Evolutionary conservation across 1,140 invertebrate species (phyloP).

Genomic region (Penaeus indicus): DNA sequence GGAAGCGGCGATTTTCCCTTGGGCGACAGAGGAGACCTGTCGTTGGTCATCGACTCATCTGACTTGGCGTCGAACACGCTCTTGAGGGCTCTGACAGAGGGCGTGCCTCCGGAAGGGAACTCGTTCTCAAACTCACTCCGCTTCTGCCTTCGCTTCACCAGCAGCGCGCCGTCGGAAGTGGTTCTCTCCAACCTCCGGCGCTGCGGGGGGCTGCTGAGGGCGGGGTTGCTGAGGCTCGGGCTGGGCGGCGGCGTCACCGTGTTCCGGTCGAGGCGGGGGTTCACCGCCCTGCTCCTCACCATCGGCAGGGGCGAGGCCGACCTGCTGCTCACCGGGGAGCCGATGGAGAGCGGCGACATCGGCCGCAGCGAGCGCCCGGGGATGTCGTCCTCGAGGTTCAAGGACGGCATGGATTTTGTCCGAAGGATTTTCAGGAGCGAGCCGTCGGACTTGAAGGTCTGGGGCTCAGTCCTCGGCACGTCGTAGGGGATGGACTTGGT

Average conservation of each 20-base stretch:
- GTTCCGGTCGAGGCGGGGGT: neutral
- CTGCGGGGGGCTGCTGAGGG: neutral
- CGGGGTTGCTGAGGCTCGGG: neutral
- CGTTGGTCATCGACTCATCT: neutral
- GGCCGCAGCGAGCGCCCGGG: neutral
- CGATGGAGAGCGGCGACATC: too few relatives aligned
- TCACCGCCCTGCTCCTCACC: neutral
- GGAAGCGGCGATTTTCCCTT: too few relatives aligned
- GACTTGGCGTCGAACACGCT: slow-evolving; percentile 28
- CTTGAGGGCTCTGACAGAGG: slow-evolving; percentile 44
- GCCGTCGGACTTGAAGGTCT: slow-evolving; percentile 39
- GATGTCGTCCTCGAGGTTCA: neutral
- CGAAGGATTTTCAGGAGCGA: slow-evolving; percentile 32
- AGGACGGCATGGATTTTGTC: slow-evolving; percentile 48
- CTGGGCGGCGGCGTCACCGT: slow-evolving; percentile 14
- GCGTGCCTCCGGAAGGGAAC: slow-evolving; percentile 25
- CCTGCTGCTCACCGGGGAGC: neutral
- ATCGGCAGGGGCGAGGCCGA: slow-evolving; percentile 6
- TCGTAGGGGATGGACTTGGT: slow-evolving; percentile 43
- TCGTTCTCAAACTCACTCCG: slow-evolving; percentile 3
- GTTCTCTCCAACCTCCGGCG: neutral
- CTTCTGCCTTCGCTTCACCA: slow-evolving; percentile 32
- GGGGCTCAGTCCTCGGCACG: neutral
- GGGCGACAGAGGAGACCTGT: neutral
- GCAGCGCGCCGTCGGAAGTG: slow-evolving; percentile 37